Percentiles rank a stretch among this genome's conserved stretches.
These are phyloP conservation scores for Craseonycteris thonglongyai DNA, from an alignment of 2,113 vertebrate species.

Conservation along the genomic window DNA sequence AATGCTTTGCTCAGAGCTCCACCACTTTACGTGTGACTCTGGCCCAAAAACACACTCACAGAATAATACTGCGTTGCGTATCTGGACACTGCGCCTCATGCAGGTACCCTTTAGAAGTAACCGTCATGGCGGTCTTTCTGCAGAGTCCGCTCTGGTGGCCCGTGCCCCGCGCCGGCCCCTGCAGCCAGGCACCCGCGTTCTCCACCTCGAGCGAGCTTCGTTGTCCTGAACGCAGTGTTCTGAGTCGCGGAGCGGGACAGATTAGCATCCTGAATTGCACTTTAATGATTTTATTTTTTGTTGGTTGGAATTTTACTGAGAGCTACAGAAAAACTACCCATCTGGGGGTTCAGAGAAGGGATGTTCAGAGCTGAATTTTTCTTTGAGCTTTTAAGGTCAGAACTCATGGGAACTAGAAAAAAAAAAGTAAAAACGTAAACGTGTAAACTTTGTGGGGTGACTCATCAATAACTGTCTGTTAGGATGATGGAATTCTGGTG, in stretches of 20 bases:
- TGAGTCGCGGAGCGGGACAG: background rate
- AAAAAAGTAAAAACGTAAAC: background rate
- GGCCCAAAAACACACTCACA: background rate
- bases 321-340: background rate
- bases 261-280: background rate
- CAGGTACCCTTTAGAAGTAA: background rate
- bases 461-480: background rate
- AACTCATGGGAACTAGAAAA: background rate
- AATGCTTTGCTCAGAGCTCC: background rate
- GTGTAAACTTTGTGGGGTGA: background rate
- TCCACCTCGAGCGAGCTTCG: background rate
- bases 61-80: too few relatives aligned
- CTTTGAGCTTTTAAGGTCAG: slow-evolving; percentile 40
- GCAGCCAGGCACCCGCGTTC: too few relatives aligned
- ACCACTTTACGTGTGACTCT: background rate
- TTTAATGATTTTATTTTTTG: background rate
- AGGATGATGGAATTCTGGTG: background rate
- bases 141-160: too few relatives aligned
- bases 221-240: background rate
- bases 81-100: background rate
- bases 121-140: background rate
- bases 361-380: background rate
- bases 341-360: background rate
- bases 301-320: background rate
- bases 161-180: too few relatives aligned